Evolutionary conservation across 2,888 invertebrate species (phyloP).

Genomic region (Pomacea canaliculata): DNA sequence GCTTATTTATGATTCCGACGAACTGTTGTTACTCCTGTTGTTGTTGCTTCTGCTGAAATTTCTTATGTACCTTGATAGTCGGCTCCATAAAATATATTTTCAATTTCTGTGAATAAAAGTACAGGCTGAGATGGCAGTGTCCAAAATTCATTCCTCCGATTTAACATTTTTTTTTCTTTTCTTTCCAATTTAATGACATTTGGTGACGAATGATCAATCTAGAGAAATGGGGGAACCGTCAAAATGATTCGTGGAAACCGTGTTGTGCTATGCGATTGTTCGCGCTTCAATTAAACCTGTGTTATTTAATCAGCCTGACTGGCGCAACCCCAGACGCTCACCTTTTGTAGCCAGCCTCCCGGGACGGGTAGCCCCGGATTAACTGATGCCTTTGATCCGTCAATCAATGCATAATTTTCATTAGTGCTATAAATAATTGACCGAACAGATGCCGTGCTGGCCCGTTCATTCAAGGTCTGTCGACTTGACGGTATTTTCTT

Average conservation of each 20-base stretch:
- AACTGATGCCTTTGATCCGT: slow-evolving; percentile 40
- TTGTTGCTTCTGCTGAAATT: no score
- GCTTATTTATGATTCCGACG: no score
- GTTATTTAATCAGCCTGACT: slow-evolving; percentile 20
- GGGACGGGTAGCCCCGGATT: neutral
- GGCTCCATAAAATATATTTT: no score
- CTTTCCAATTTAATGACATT: neutral
- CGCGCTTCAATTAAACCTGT: slow-evolving; percentile 14
- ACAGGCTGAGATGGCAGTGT: no score
- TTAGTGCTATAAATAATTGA: slow-evolving; percentile 45
- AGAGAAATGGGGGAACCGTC: slow-evolving; percentile 7
- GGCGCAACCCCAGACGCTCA: neutral
- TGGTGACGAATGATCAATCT: slow-evolving; percentile 2
- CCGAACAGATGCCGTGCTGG: slow-evolving; percentile 1
- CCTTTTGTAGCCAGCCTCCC: neutral
- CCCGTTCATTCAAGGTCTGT: neutral
- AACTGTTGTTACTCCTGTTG: no score
- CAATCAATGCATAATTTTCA: slow-evolving; percentile 40
- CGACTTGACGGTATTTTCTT: slow-evolving; percentile 1
- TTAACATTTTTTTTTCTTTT: neutral
- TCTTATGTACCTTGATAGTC: no score
- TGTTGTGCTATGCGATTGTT: slow-evolving; percentile 20
- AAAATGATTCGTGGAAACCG: slow-evolving; percentile 11
- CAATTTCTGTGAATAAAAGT: no score
- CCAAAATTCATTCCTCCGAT: neutral